These are phyloP conservation scores for Cotesia vestalis DNA, from an alignment of 1,140 invertebrate species.

Conservation along the genomic window DNA sequence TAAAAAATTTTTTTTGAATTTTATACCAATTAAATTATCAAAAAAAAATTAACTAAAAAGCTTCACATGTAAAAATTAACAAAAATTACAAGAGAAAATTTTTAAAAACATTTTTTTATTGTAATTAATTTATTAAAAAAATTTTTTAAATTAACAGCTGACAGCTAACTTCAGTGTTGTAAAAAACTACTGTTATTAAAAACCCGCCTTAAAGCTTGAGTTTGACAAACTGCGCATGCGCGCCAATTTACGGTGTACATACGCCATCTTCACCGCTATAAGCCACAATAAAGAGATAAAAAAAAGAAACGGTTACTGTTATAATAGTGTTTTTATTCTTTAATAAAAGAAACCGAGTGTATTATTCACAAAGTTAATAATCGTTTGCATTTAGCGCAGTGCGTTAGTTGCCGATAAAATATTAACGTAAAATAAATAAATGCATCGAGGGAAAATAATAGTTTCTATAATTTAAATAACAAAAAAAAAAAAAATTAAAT, in stretches of 20 bases:
- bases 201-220: too few relatives aligned
- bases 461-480: neutral
- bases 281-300: neutral
- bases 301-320: conserved; percentile 32
- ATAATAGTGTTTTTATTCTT: conserved; percentile 43
- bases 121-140: too few relatives aligned
- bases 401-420: conserved; percentile 50
- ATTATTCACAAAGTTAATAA: conserved; percentile 50
- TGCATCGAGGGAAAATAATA: too few relatives aligned
- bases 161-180: too few relatives aligned
- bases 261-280: neutral
- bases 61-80: too few relatives aligned
- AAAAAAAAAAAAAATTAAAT: conserved; percentile 28
- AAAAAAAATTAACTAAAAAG: too few relatives aligned
- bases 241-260: neutral
- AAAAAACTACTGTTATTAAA: too few relatives aligned
- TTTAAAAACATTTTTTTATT: too few relatives aligned
- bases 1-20: too few relatives aligned
- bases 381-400: conserved; percentile 57
- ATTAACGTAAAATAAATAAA: conserved; percentile 22
- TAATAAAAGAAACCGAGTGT: conserved; percentile 48
- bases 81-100: too few relatives aligned
- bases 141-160: too few relatives aligned
- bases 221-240: neutral
- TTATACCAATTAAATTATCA: too few relatives aligned